Percentiles rank a stretch among this genome's conserved stretches.
phyloP scores from a whole-genome alignment of 2,888 invertebrate genomes.

The Cremastinae sp. region DNA sequence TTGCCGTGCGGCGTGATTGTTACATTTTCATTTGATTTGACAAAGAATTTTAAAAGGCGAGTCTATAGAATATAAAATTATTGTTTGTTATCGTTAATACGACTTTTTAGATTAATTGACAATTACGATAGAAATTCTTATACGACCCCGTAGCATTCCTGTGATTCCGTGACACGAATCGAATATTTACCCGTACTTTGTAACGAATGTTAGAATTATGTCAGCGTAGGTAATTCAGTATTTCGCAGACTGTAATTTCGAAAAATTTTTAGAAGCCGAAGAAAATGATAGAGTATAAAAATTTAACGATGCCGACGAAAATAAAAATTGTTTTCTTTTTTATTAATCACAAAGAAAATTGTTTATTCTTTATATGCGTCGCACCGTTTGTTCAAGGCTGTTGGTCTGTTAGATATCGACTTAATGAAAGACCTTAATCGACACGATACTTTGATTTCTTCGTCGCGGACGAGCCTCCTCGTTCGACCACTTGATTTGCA shows the following conservation, averaged over 20 bases:
- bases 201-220: conserved; percentile 36
- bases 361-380: neutral
- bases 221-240: conserved; percentile 56
- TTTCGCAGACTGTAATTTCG: conserved; percentile 44
- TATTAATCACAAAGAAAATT: too few species aligned
- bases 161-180: conserved; percentile 40
- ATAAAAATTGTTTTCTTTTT: too few species aligned
- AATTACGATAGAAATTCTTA: conserved; percentile 31
- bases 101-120: conserved; percentile 50
- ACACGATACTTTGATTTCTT: conserved; percentile 17
- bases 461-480: conserved; percentile 68
- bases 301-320: conserved; percentile 13
- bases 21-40: conserved; percentile 34
- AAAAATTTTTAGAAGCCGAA: conserved; percentile 11
- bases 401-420: conserved; percentile 2
- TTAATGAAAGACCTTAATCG: conserved; percentile 10
- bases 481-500: conserved; percentile 72
- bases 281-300: conserved; percentile 9
- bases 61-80: conserved; percentile 37
- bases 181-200: conserved; percentile 38
- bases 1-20: conserved; percentile 16
- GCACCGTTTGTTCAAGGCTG: neutral
- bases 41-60: conserved; percentile 22
- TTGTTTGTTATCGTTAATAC: conserved; percentile 57
- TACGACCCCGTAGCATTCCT: conserved; percentile 32